Evolutionary conservation across 2,113 vertebrate genomes (phyloP), one percentile per base, ranked within the genome.

Genomic region (Melanocharis versteri): DNA sequence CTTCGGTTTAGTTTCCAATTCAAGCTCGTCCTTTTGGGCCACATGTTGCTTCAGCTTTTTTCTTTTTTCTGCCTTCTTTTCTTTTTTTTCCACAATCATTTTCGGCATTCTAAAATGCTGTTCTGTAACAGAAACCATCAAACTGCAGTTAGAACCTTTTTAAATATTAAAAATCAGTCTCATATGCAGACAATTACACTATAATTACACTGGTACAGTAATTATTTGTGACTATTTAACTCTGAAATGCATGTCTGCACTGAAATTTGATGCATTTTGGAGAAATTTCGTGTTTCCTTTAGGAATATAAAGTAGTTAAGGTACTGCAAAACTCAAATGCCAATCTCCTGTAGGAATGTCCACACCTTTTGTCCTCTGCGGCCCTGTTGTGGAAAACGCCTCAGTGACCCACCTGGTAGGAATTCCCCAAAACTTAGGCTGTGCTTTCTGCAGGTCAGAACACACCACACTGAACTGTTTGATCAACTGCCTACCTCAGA

Each of bases 81-180:
- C 42, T 2, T 78, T 28, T 17, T 60, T 82, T 66, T 51, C 94
- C n/a, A 3, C 18, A 1, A 88, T 87, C 42, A 94, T 97, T 58
- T 97, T 97, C 0, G 42, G 86, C 97, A 98, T 97, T 81, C 85
- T 97, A 39, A 62, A 72, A 48, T 3, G 42, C 20, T 69, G 35
- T 17, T 47, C 90, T 86, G 44, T 21, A 93, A 95, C 1, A 93
- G 23, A 79, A 91, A 42, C 9, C 60, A 70, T 7, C 26, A 51
- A 62, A 50, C 6, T 31, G 13, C 81, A 84, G 5, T 56, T 47
- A 68, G 22, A 94, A 77, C 6, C 10, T 20, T 60, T 58, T 28
- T 24, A 6, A n/a, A 13, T 62, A 30, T 54, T 22, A 78, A 82
- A 39, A 0, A 0, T 13, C 53, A 48, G 17, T 23, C 44, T 70